Percentiles rank a stretch among this genome's conserved stretches.
Evolutionary conservation across 2,888 invertebrate genomes (phyloP).

Genomic region (Psylliodes chrysocephalus): DNA sequence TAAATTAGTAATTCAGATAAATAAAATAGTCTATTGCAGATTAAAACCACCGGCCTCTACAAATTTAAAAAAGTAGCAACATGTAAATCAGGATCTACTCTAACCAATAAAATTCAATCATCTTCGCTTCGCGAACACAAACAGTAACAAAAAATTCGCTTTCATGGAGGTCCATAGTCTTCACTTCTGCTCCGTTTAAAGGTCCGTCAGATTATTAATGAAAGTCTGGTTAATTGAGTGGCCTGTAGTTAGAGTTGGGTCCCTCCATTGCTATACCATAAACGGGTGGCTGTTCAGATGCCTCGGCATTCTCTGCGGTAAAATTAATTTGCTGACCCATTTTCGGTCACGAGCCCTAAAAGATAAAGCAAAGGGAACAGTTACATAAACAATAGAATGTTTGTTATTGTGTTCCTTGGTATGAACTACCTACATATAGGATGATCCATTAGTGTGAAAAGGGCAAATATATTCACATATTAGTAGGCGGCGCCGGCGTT

Average conservation of each 20-base stretch:
- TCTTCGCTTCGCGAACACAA: not conserved
- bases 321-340: slow-evolving; percentile 4
- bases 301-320: not conserved
- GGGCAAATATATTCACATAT: too few relatives aligned
- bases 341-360: not conserved
- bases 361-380: not conserved
- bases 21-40: too few relatives aligned
- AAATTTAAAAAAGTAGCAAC: too few relatives aligned
- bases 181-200: slow-evolving; percentile 3
- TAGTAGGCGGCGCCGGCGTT: too few relatives aligned
- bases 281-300: not conserved
- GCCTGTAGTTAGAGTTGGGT: slow-evolving; percentile 2
- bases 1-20: too few relatives aligned
- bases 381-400: not conserved
- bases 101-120: slow-evolving; percentile 11
- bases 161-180: slow-evolving; percentile 5
- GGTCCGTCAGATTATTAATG: slow-evolving; percentile 9
- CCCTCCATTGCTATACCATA: not conserved
- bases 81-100: too few relatives aligned
- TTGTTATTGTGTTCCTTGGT: too few relatives aligned
- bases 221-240: slow-evolving; percentile 14
- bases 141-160: not conserved
- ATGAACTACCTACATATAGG: too few relatives aligned
- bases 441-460: too few relatives aligned
- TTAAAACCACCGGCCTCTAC: too few relatives aligned